phyloP scores from a whole-genome alignment of 1,140 invertebrate species.

The Ephestia elutella region DNA sequence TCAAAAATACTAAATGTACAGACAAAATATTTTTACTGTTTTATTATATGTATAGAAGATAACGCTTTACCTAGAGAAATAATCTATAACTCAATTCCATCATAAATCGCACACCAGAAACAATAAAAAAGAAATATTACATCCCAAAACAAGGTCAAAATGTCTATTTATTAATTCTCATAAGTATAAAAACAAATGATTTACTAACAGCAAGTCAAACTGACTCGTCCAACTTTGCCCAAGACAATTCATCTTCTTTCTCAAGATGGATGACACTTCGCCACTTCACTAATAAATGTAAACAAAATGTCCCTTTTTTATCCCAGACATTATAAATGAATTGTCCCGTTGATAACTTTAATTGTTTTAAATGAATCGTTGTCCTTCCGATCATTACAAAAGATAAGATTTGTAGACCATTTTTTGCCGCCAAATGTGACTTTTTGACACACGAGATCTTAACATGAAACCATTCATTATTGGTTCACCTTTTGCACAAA shows the following conservation, averaged over 20 bases:
- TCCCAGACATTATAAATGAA: conserved; percentile 58
- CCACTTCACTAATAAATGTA: conserved; percentile 69
- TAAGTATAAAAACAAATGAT: conserved; percentile 4
- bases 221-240: conserved; percentile 33
- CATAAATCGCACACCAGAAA: not conserved
- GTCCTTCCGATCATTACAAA: conserved; percentile 41
- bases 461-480: conserved; percentile 25
- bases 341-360: conserved; percentile 51
- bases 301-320: conserved; percentile 64
- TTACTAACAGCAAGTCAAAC: conserved; percentile 23
- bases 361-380: conserved; percentile 55
- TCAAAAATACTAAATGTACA: too few species aligned
- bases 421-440: conserved; percentile 43
- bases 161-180: not conserved
- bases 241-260: conserved; percentile 50
- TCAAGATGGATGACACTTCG: conserved; percentile 58
- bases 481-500: not conserved
- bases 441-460: conserved; percentile 27
- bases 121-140: conserved; percentile 17
- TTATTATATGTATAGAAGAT: too few species aligned
- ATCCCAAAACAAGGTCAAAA: not conserved
- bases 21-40: too few species aligned
- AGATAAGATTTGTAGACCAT: conserved; percentile 38
- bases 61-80: too few species aligned
- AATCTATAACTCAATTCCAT: too few species aligned